Evolutionary conservation across 2,113 vertebrate genomes (phyloP).

Genomic region (Ariopsis seemanni): DNA sequence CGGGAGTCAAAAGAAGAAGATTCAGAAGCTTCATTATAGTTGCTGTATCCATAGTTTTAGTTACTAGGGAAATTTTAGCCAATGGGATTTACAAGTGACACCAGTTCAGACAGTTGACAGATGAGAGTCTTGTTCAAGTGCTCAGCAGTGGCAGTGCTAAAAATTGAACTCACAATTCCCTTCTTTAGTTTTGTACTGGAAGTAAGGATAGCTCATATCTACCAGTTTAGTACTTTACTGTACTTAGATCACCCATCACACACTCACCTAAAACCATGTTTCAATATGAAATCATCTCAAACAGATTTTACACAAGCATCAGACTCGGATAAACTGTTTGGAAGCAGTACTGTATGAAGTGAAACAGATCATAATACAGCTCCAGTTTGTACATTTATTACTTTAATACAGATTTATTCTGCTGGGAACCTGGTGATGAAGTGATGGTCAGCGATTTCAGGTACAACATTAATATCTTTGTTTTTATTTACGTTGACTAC

Average conservation of each 20-base stretch:
- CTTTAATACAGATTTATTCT: neutral
- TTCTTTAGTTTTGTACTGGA: neutral
- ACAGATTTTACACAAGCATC: neutral
- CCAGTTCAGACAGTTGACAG: neutral
- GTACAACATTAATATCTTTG: neutral
- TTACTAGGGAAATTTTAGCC: neutral
- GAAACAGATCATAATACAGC: neutral
- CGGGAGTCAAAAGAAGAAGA: no score
- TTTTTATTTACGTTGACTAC: conserved; percentile 19
- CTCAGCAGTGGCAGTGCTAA: neutral
- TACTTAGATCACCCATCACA: neutral
- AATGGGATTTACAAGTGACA: neutral
- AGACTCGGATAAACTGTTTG: neutral
- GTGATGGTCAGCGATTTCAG: neutral
- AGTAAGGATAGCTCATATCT: neutral
- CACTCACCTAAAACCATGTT: neutral
- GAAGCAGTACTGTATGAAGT: neutral
- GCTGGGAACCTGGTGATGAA: neutral
- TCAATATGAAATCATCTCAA: neutral
- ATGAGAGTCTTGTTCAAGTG: neutral
- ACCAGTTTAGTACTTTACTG: neutral
- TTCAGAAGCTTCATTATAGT: neutral
- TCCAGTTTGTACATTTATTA: neutral
- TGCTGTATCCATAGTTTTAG: neutral
- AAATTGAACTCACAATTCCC: neutral